Percentiles rank a stretch among this genome's conserved stretches.
phyloP scores from a whole-genome alignment of 2,113 vertebrate genomes.

The Macroglossus sobrinus region DNA sequence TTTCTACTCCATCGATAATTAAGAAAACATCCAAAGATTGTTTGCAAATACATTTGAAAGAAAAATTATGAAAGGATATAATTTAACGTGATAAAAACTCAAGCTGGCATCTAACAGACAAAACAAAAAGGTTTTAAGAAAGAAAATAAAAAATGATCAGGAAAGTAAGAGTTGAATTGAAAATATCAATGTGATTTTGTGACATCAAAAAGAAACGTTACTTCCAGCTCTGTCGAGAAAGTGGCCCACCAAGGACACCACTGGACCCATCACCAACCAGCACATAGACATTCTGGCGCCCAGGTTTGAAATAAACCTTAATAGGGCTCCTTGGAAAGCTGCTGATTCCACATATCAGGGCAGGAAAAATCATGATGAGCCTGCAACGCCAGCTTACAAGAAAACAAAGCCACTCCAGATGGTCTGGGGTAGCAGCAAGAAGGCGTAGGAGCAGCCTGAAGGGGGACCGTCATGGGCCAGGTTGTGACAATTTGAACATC shows the following conservation, averaged over 20 bases:
- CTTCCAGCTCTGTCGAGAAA: not conserved
- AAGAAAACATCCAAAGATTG: not conserved
- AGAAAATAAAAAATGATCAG: not conserved
- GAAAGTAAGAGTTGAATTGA: not conserved
- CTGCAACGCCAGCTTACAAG: not conserved
- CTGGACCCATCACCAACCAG: not conserved
- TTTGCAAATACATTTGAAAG: not conserved
- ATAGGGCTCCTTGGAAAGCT: not conserved
- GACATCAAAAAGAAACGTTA: not conserved
- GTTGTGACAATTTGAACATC: not conserved
- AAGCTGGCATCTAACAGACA: not conserved
- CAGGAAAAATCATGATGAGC: not conserved
- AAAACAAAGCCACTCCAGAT: not conserved
- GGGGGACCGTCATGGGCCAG: rapidly evolving
- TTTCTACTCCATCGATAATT: not conserved
- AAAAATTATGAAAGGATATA: not conserved
- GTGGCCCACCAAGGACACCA: not conserved
- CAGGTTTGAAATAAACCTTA: not conserved
- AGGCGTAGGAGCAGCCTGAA: rapidly evolving
- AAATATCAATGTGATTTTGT: not conserved
- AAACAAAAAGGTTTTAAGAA: not conserved
- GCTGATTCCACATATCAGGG: not conserved
- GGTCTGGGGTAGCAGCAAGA: not conserved
- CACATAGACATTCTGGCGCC: not conserved
- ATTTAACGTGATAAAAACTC: not conserved